Percentiles rank a stretch among this genome's conserved stretches.
Conservation (phyloP, 2,888 invertebrate genomes). For the Aleiodes alternator region DNA sequence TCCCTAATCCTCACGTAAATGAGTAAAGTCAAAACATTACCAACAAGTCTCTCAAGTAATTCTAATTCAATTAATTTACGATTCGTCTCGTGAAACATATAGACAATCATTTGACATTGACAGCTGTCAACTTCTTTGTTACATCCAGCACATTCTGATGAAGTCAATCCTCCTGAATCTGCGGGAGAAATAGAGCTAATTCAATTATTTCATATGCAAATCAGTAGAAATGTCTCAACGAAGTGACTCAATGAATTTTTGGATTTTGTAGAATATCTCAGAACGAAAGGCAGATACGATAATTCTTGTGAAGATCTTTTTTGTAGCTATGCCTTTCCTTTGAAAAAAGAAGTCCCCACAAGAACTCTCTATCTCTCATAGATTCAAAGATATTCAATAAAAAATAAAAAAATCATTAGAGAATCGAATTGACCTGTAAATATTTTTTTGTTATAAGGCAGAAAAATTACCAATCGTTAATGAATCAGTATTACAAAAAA, state of each 20-base stretch:
- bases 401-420: no score
- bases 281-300: no score
- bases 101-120: constrained; percentile 81
- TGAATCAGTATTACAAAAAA: constrained; percentile 77
- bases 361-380: no score
- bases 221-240: no score
- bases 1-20: constrained; percentile 89
- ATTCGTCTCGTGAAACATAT: constrained; percentile 87
- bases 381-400: no score
- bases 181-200: constrained; percentile 33
- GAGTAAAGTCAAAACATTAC: constrained; percentile 88
- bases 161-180: constrained; percentile 77
- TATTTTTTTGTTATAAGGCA: not conserved
- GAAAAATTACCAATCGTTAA: constrained; percentile 58
- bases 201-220: no score
- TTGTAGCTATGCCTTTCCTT: no score
- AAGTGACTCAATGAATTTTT: no score
- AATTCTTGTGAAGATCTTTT: no score
- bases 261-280: no score
- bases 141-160: constrained; percentile 84
- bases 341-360: no score
- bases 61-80: constrained; percentile 85
- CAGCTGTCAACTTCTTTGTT: constrained; percentile 80
- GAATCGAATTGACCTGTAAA: no score
- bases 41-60: constrained; percentile 88